Percentiles rank a stretch among this genome's conserved stretches.
These are phyloP conservation scores for Drosophila prostipennis DNA, from an alignment of 2,888 invertebrate genomes.

Conservation along the genomic window DNA sequence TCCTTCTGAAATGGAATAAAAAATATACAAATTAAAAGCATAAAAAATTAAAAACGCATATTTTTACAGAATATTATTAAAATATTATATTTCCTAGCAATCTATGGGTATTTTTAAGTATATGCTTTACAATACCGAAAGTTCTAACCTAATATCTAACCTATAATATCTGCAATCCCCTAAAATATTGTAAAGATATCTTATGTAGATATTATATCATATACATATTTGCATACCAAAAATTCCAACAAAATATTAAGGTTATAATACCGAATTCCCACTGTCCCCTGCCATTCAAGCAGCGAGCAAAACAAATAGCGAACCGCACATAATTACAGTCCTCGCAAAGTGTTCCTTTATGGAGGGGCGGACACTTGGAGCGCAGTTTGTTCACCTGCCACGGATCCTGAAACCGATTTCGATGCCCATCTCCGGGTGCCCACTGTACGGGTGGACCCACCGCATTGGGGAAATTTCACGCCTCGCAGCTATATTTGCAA, in stretches of 20 bases:
- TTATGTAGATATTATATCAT: too few species aligned
- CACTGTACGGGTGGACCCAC: conserved; percentile 31
- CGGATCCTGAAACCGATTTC: neutral
- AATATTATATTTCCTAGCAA: too few species aligned
- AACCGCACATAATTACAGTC: conserved; percentile 78
- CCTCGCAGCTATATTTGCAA: conserved; percentile 80
- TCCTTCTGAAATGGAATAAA: neutral
- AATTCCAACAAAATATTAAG: too few species aligned
- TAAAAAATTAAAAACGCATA: too few species aligned
- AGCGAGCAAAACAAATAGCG: conserved; percentile 79
- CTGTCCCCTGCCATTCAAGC: neutral
- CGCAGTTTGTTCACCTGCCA: conserved; percentile 82
- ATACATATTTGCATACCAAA: too few species aligned
- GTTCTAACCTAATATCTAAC: too few species aligned
- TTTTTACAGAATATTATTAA: too few species aligned
- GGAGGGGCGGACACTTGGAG: conserved; percentile 81
- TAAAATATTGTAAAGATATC: too few species aligned
- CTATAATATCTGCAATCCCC: too few species aligned
- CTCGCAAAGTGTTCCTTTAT: conserved; percentile 78
- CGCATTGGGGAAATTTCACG: conserved; percentile 73
- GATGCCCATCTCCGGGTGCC: conserved; percentile 3
- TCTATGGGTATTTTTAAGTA: too few species aligned
- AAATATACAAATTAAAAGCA: neutral
- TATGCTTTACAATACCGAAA: too few species aligned
- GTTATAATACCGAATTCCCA: neutral